These are phyloP conservation scores for Phengaris arion DNA, from an alignment of 2,888 invertebrate species.

Conservation along the genomic window DNA sequence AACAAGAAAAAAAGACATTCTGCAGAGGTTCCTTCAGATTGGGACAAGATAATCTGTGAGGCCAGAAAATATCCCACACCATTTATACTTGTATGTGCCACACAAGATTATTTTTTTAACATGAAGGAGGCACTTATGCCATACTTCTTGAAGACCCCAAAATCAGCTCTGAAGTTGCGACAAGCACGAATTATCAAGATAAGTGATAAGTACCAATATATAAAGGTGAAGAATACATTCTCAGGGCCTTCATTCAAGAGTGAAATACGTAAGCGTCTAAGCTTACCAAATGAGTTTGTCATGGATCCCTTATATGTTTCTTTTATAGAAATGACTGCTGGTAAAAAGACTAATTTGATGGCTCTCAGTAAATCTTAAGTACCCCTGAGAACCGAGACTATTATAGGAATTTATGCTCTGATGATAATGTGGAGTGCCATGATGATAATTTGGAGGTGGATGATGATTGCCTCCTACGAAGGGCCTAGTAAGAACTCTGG, in stretches of 20 bases:
- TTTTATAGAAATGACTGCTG: background rate
- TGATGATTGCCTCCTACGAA: too few species aligned
- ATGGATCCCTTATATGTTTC: too few species aligned
- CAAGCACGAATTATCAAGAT: background rate
- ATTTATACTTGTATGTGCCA: too few species aligned
- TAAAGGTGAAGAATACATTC: too few species aligned
- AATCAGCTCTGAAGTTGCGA: background rate
- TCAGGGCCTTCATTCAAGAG: too few species aligned
- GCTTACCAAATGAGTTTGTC: too few species aligned
- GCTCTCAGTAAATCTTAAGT: background rate
- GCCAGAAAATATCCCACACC: too few species aligned
- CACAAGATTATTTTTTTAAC: background rate
- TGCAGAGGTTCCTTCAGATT: too few species aligned
- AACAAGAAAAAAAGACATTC: background rate
- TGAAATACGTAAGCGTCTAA: too few species aligned
- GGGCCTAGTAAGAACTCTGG: too few species aligned
- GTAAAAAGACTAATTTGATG: background rate
- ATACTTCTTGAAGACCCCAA: background rate
- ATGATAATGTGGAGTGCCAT: background rate
- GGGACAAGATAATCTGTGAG: too few species aligned
- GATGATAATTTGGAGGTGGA: slow-evolving; percentile 19
- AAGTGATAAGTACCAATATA: background rate
- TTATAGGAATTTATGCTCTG: background rate
- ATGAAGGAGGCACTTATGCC: background rate
- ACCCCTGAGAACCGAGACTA: background rate